Evolutionary conservation across 2,113 vertebrate species (phyloP).

Genomic region (Amphiprion percula): DNA sequence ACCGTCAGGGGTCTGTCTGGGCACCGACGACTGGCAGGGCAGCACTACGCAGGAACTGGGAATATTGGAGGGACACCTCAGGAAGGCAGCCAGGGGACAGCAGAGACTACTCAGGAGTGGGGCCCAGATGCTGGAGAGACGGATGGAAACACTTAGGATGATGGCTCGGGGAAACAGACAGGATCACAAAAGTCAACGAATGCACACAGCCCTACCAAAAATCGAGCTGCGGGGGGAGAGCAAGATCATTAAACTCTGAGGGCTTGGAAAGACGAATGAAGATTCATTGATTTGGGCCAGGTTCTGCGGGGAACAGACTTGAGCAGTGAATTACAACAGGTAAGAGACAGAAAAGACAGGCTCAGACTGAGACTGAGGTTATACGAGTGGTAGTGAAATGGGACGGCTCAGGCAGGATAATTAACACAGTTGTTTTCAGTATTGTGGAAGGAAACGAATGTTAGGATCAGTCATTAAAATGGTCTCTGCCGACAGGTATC

Average conservation of each 20-base stretch:
- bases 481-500: background rate
- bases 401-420: background rate
- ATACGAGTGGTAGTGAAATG: constrained; percentile 10
- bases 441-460: background rate
- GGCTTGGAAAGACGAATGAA: constrained; percentile 4
- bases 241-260: constrained; percentile 1
- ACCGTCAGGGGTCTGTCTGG: constrained; percentile 37
- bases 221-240: constrained; percentile 23
- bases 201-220: constrained; percentile 27
- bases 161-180: constrained; percentile 52
- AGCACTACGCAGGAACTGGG: constrained; percentile 32
- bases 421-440: no score
- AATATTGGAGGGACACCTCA: constrained; percentile 37
- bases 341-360: background rate
- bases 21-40: constrained; percentile 45
- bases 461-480: background rate
- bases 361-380: background rate
- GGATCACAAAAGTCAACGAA: constrained; percentile 41
- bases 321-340: background rate
- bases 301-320: constrained; percentile 9
- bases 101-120: constrained; percentile 25
- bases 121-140: constrained; percentile 46
- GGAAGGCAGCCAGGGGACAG: constrained; percentile 53
- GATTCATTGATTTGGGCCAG: constrained; percentile 15
- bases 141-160: constrained; percentile 53